phyloP scores from a whole-genome alignment of 2,113 vertebrate species.

The Cheilinus undulatus region DNA sequence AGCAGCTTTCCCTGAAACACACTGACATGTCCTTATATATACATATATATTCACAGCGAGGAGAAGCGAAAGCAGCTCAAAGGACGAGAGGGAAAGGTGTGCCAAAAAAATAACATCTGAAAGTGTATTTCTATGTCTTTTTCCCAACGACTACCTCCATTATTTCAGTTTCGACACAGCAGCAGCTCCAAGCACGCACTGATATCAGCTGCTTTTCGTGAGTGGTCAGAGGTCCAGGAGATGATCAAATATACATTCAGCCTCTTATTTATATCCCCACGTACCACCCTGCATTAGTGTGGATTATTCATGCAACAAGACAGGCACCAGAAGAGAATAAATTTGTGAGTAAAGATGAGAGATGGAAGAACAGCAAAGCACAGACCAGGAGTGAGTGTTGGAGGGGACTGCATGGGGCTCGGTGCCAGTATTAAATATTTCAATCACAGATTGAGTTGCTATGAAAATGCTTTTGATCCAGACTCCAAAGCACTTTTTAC shows the following conservation, averaged over 20 bases:
- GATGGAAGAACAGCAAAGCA: background rate
- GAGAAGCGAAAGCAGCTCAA: constrained; percentile 40
- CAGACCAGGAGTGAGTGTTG: constrained; percentile 3
- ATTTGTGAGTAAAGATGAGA: constrained; percentile 28
- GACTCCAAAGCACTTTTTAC: constrained; percentile 70
- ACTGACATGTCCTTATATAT: constrained; percentile 59
- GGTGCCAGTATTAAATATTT: constrained; percentile 70
- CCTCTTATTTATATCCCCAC: constrained; percentile 25
- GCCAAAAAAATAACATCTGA: constrained; percentile 21
- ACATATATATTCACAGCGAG: constrained; percentile 56
- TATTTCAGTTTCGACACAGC: constrained; percentile 29
- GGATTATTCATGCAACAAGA: constrained; percentile 58
- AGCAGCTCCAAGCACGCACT: constrained; percentile 16
- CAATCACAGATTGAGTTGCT: constrained; percentile 64
- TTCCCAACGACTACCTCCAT: constrained; percentile 3
- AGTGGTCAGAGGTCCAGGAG: constrained; percentile 33
- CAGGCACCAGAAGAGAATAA: constrained; percentile 10
- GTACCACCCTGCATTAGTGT: constrained; percentile 49
- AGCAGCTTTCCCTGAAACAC: constrained; percentile 58
- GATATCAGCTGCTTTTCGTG: constrained; percentile 18
- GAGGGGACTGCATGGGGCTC: constrained; percentile 14
- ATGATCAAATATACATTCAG: constrained; percentile 66
- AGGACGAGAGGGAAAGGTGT: constrained; percentile 54
- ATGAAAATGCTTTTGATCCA: constrained; percentile 70
- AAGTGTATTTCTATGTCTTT: constrained; percentile 47